These are phyloP conservation scores for Drosophila koepferae DNA, from an alignment of 2,888 invertebrate species.

Conservation along the genomic window DNA sequence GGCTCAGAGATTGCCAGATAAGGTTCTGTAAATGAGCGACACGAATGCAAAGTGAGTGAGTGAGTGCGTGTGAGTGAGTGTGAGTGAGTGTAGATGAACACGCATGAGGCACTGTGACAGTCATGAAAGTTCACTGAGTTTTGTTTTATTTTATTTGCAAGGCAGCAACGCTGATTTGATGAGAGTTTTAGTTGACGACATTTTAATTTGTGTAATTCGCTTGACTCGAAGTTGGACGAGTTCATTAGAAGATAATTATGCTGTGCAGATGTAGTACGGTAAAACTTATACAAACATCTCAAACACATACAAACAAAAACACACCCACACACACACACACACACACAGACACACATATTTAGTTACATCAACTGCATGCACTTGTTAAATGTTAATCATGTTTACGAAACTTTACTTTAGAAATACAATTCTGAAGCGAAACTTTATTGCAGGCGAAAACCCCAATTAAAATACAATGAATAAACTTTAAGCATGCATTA, in stretches of 20 bases:
- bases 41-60: conserved; percentile 11
- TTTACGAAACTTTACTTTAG: conserved; percentile 17
- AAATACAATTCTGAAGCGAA: conserved; percentile 15
- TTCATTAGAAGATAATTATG: conserved; percentile 62
- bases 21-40: conserved; percentile 44
- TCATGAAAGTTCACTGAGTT: conserved; percentile 39
- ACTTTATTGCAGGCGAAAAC: conserved; percentile 36
- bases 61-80: not conserved
- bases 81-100: conserved; percentile 14
- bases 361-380: conserved; percentile 24
- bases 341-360: conserved; percentile 12
- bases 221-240: conserved; percentile 45
- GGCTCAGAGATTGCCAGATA: conserved; percentile 35
- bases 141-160: conserved; percentile 36
- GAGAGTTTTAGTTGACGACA: conserved; percentile 41
- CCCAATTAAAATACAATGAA: conserved; percentile 32
- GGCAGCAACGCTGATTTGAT: conserved; percentile 27
- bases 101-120: conserved; percentile 33
- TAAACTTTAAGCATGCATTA: conserved; percentile 27
- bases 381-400: conserved; percentile 48
- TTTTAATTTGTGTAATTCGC: conserved; percentile 61
- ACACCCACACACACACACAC: conserved; percentile 10
- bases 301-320: conserved; percentile 5
- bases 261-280: conserved; percentile 27
- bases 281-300: conserved; percentile 40